phyloP scores from a whole-genome alignment of 2,888 invertebrate species.

The Craniophora ligustri region DNA sequence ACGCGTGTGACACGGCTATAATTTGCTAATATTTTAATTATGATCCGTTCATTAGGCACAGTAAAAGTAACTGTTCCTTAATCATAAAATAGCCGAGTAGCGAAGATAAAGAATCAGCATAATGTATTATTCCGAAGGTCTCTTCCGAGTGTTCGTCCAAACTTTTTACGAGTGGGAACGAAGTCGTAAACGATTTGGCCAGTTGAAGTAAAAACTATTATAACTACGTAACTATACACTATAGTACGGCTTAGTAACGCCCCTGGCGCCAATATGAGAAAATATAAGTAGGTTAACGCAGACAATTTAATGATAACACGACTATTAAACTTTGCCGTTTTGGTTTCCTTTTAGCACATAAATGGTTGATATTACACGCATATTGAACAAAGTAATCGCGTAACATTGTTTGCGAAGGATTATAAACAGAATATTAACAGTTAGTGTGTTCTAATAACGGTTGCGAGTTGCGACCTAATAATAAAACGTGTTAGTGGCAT shows the following conservation, averaged over 20 bases:
- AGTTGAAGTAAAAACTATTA: constrained; percentile 24
- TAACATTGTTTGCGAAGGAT: constrained; percentile 14
- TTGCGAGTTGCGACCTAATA: constrained; percentile 3
- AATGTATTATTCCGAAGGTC: constrained; percentile 6
- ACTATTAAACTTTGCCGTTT: constrained; percentile 42
- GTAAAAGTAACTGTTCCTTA: constrained; percentile 4
- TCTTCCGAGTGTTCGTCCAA: constrained; percentile 15
- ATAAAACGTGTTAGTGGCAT: constrained; percentile 25
- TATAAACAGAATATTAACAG: constrained; percentile 12
- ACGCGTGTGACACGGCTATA: background rate
- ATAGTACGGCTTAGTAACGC: constrained; percentile 29
- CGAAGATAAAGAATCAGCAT: constrained; percentile 1
- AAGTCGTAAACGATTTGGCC: constrained; percentile 32
- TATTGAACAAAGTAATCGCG: constrained; percentile 31
- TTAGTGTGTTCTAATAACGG: constrained; percentile 14
- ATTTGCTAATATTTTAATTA: background rate
- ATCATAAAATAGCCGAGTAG: background rate
- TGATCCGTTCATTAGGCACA: background rate
- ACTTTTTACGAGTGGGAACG: constrained; percentile 35
- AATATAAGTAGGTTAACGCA: constrained; percentile 43
- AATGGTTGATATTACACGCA: constrained; percentile 24
- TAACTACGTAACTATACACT: constrained; percentile 25
- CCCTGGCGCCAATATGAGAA: constrained; percentile 37
- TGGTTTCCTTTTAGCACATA: constrained; percentile 32
- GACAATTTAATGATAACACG: constrained; percentile 44